Percentiles rank a stretch among this genome's conserved stretches.
Conservation (phyloP, 1,140 invertebrate genomes). For the Procambarus clarkii region DNA sequence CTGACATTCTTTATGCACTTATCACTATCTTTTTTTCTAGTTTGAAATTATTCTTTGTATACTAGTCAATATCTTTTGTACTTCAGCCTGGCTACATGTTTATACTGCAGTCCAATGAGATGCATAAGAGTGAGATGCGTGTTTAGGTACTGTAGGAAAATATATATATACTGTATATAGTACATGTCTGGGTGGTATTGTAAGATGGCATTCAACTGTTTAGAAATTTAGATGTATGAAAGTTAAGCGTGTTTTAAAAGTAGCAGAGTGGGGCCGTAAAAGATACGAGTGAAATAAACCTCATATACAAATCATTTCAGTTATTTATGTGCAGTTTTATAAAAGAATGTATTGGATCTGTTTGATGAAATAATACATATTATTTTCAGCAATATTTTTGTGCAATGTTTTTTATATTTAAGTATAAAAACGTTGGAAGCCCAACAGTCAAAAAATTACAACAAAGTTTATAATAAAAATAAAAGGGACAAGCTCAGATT, state of each 20-base stretch:
- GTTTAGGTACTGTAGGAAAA: too few relatives aligned
- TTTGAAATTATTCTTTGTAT: too few relatives aligned
- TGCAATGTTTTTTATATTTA: conserved; percentile 28
- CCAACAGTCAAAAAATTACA: background rate
- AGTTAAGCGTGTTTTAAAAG: background rate
- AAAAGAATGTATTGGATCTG: background rate
- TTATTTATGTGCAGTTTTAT: background rate
- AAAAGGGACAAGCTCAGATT: background rate
- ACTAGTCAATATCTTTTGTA: too few relatives aligned
- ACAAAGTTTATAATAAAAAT: background rate
- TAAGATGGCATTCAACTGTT: background rate
- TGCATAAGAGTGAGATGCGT: too few relatives aligned
- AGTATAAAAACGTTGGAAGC: conserved; percentile 5
- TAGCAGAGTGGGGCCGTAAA: background rate
- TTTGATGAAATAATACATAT: background rate
- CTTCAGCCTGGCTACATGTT: too few relatives aligned
- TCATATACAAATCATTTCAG: background rate
- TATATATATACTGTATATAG: too few relatives aligned
- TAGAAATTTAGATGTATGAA: background rate
- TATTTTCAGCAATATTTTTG: background rate
- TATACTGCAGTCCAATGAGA: too few relatives aligned
- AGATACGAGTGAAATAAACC: background rate
- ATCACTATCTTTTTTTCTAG: too few relatives aligned
- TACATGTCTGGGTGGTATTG: background rate
- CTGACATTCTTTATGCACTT: too few relatives aligned